Percentiles rank a stretch among this genome's conserved stretches.
These are phyloP conservation scores for Pristionchus arcanus DNA, from an alignment of 2,888 invertebrate genomes.

Conservation along the genomic window DNA sequence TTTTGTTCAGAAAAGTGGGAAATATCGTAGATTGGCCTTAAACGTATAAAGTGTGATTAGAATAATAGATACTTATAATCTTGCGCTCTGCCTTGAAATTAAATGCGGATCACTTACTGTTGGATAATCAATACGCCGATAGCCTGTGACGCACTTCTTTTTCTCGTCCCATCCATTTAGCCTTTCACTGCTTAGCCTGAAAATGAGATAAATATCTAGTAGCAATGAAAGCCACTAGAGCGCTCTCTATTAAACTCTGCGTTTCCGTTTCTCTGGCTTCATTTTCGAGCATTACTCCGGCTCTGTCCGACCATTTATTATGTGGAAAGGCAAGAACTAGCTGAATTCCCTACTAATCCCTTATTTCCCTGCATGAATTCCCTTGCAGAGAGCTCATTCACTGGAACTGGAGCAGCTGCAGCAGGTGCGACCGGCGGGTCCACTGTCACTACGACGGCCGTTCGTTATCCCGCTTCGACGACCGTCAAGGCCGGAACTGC, in stretches of 20 bases:
- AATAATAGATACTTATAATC: too few relatives aligned
- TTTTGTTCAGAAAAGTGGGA: too few relatives aligned
- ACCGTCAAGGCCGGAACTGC: conserved; percentile 49
- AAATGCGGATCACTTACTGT: too few relatives aligned
- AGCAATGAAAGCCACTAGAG: conserved; percentile 9
- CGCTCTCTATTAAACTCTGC: not conserved
- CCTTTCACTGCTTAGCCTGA: too few relatives aligned
- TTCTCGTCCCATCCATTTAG: too few relatives aligned
- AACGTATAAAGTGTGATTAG: too few relatives aligned
- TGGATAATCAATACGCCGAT: too few relatives aligned
- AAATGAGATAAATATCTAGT: too few relatives aligned
- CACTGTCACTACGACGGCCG: conserved; percentile 57
- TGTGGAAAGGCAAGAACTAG: not conserved
- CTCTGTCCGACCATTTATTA: not conserved
- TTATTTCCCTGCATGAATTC: conserved; percentile 42
- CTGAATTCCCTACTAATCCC: not conserved
- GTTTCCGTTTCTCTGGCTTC: not conserved
- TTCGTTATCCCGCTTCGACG: conserved; percentile 58
- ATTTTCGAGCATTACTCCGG: not conserved
- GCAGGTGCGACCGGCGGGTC: conserved; percentile 50
- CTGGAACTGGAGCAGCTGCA: conserved; percentile 41
- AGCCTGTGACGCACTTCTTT: too few relatives aligned
- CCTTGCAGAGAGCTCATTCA: conserved; percentile 56
- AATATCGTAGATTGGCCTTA: too few relatives aligned
- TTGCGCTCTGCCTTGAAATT: too few relatives aligned